These are phyloP conservation scores for Gerris lacustris DNA, from an alignment of 2,888 invertebrate species.

Conservation along the genomic window DNA sequence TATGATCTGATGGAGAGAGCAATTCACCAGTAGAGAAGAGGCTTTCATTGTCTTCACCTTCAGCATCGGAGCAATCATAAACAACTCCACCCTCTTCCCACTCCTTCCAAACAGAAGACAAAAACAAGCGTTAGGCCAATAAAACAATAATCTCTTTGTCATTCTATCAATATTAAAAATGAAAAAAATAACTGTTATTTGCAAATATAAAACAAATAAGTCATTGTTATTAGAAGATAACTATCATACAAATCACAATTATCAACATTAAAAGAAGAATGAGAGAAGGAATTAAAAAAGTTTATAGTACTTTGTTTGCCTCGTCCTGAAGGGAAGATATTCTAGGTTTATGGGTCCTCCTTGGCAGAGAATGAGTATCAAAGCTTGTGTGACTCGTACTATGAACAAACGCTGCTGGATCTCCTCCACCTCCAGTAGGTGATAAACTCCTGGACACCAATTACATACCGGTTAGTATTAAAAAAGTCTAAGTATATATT, in stretches of 20 bases:
- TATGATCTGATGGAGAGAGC: slow-evolving; percentile 43
- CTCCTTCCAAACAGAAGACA: neutral
- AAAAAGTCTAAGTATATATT: neutral
- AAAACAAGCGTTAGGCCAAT: neutral
- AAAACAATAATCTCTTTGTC: neutral
- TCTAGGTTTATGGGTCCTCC: slow-evolving; percentile 44
- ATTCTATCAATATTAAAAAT: neutral
- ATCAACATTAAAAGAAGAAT: no score
- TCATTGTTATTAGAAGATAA: no score
- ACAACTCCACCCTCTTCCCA: slow-evolving; percentile 37
- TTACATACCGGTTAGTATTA: slow-evolving; percentile 1
- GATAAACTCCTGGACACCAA: slow-evolving; percentile 53
- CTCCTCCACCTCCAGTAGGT: slow-evolving; percentile 56
- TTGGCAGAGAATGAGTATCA: slow-evolving; percentile 59
- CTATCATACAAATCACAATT: no score
- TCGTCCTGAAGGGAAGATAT: slow-evolving; percentile 50
- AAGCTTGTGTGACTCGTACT: slow-evolving; percentile 67
- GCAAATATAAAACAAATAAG: no score
- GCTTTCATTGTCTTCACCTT: slow-evolving; percentile 66
- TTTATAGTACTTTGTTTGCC: slow-evolving; percentile 39
- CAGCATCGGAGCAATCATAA: slow-evolving; percentile 79
- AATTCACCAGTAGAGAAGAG: slow-evolving; percentile 58
- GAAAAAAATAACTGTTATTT: no score
- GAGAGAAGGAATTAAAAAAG: no score
- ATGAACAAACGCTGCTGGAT: slow-evolving; percentile 40